A percentile compares a stretch with the other conserved stretches of the same genome.
These are phyloP conservation scores for Notocelia uddmanniana DNA, from an alignment of 2,888 invertebrate species.

Conservation along the genomic window DNA sequence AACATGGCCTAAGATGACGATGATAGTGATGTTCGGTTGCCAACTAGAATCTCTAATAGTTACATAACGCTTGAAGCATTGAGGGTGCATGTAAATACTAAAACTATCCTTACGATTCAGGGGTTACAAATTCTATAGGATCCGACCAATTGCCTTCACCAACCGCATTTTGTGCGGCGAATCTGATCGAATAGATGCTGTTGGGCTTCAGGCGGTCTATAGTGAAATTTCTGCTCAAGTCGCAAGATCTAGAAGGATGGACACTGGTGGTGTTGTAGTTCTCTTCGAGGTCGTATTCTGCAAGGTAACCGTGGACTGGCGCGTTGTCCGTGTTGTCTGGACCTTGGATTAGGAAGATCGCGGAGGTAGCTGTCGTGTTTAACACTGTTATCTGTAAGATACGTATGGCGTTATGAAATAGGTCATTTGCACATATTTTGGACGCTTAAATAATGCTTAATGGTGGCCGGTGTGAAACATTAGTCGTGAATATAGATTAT, in stretches of 20 bases:
- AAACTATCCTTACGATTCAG: slow-evolving; percentile 68
- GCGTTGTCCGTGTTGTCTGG: slow-evolving; percentile 62
- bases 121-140: slow-evolving; percentile 61
- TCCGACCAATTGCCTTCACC: slow-evolving; percentile 68
- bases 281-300: slow-evolving; percentile 68
- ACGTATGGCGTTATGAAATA: too few relatives aligned
- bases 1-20: too few relatives aligned
- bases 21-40: too few relatives aligned
- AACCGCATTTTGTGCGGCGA: slow-evolving; percentile 73
- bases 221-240: slow-evolving; percentile 63
- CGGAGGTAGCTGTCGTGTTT: slow-evolving; percentile 64
- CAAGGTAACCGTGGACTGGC: slow-evolving; percentile 64
- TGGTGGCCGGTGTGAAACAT: too few relatives aligned
- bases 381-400: slow-evolving; percentile 57
- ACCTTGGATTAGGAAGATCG: slow-evolving; percentile 62
- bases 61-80: background rate
- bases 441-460: background rate
- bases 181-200: slow-evolving; percentile 67
- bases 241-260: slow-evolving; percentile 75
- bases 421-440: too few relatives aligned
- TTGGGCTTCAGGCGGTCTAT: slow-evolving; percentile 69
- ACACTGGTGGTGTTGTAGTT: slow-evolving; percentile 70
- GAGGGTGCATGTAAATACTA: background rate
- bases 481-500: too few relatives aligned
- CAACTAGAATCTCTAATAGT: too few relatives aligned